Percentiles rank a stretch among this genome's conserved stretches.
Conservation (phyloP, 1,140 invertebrate species). For the Fopius arisanus region DNA sequence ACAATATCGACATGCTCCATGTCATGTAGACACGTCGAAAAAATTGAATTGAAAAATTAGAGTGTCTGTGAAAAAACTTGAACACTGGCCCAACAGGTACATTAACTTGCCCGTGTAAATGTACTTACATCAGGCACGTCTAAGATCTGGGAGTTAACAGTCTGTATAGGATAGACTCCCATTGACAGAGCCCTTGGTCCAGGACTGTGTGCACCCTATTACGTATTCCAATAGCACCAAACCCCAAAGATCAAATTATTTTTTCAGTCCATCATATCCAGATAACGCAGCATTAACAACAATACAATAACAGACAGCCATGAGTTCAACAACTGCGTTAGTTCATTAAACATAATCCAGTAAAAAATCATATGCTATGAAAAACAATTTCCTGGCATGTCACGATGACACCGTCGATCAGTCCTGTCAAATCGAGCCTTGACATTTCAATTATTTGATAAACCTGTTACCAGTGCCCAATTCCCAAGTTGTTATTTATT, state of each 20-base stretch:
- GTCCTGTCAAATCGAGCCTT: neutral
- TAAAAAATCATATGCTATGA: no score
- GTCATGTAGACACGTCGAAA: neutral
- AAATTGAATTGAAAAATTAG: constrained; percentile 13
- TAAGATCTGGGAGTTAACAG: constrained; percentile 84
- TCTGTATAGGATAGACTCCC: constrained; percentile 87
- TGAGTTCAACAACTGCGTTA: neutral
- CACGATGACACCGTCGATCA: neutral
- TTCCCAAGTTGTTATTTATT: neutral
- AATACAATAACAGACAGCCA: constrained; percentile 47
- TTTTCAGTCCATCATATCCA: constrained; percentile 42
- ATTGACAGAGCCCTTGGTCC: constrained; percentile 84
- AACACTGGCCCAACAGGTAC: neutral
- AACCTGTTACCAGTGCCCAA: neutral
- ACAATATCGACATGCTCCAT: constrained; percentile 49
- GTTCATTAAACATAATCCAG: neutral
- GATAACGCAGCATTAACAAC: constrained; percentile 58
- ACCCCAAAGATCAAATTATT: neutral
- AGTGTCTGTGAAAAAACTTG: constrained; percentile 20
- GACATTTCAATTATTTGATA: neutral
- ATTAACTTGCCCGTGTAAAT: neutral
- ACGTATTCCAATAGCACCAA: constrained; percentile 30
- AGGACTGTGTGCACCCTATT: constrained; percentile 86
- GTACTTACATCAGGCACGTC: constrained; percentile 87
- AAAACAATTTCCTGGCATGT: neutral